phyloP scores from a whole-genome alignment of 1,140 invertebrate species.

The Wasmannia auropunctata region DNA sequence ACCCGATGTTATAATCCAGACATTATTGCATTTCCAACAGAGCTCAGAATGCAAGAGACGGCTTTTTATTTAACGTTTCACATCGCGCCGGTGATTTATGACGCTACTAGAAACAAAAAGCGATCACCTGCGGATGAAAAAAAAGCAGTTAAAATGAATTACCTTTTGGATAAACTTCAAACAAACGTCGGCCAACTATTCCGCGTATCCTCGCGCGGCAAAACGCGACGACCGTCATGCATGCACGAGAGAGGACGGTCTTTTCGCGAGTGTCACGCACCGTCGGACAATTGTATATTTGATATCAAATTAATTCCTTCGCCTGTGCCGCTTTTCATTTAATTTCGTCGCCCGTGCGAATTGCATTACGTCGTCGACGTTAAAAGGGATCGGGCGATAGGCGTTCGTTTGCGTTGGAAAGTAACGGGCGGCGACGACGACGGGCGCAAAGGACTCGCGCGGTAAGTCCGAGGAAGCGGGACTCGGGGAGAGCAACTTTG shows the following conservation, averaged over 20 bases:
- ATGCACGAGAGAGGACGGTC: not conserved
- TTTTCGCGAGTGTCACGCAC: not conserved
- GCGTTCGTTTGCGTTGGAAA: conserved; percentile 48
- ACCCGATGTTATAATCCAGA: conserved; percentile 36
- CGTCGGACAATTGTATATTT: not conserved
- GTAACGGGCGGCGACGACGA: conserved; percentile 4
- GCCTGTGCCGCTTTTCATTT: conserved; percentile 20
- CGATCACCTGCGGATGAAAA: conserved; percentile 27
- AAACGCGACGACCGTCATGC: not conserved
- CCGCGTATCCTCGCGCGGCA: not conserved
- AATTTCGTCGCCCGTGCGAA: conserved; percentile 3
- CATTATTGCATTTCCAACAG: conserved; percentile 41
- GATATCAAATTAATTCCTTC: conserved; percentile 45
- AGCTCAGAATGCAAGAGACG: conserved; percentile 36
- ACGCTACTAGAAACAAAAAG: conserved; percentile 12
- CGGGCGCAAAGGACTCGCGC: not conserved
- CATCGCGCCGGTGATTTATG: conserved; percentile 27
- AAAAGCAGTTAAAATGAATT: conserved; percentile 32
- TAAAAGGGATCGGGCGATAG: not conserved
- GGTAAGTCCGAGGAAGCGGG: conserved; percentile 33
- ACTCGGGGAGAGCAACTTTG: conserved; percentile 21
- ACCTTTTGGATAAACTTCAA: conserved; percentile 39
- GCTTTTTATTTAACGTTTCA: conserved; percentile 51
- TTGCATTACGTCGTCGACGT: not conserved
- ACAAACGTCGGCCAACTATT: conserved; percentile 32